Conservation (phyloP, 2,888 invertebrate species). For the Cerceris rybyensis region DNA sequence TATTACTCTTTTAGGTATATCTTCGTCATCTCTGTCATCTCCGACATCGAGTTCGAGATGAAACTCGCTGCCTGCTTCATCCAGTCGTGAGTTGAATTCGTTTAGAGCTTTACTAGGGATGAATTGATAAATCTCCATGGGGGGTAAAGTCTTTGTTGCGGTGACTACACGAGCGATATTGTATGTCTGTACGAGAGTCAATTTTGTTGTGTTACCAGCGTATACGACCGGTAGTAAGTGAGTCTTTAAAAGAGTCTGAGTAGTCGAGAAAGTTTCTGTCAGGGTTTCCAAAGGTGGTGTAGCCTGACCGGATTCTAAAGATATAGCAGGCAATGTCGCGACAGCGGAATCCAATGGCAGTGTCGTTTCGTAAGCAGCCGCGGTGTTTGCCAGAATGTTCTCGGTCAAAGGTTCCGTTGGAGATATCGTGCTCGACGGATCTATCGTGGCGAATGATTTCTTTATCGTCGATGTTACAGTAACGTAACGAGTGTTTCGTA, state of each 20-base stretch:
- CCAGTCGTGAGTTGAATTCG: slow-evolving; percentile 93
- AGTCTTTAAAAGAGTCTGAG: slow-evolving; percentile 93
- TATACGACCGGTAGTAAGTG: slow-evolving; percentile 93
- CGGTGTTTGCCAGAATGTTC: slow-evolving; percentile 92
- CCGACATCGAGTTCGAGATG: slow-evolving; percentile 93
- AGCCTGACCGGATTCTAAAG: slow-evolving; percentile 89
- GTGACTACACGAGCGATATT: slow-evolving; percentile 93
- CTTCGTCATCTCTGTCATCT: slow-evolving; percentile 85
- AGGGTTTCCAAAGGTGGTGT: slow-evolving; percentile 94
- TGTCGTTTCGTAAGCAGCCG: slow-evolving; percentile 88
- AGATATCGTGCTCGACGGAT: slow-evolving; percentile 83
- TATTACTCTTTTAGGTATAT: slow-evolving; percentile 81
- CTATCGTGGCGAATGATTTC: slow-evolving; percentile 87
- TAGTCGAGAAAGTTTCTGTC: slow-evolving; percentile 95
- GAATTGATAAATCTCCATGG: slow-evolving; percentile 93
- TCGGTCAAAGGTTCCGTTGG: slow-evolving; percentile 91
- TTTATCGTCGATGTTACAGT: slow-evolving; percentile 94
- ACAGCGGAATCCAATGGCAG: slow-evolving; percentile 89
- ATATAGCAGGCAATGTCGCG: slow-evolving; percentile 91
- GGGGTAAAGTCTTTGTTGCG: slow-evolving; percentile 94
- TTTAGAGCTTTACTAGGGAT: slow-evolving; percentile 93
- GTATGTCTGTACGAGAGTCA: slow-evolving; percentile 95
- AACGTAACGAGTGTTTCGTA: slow-evolving; percentile 93
- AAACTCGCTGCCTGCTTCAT: slow-evolving; percentile 94
- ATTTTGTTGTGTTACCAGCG: slow-evolving; percentile 88